Evolutionary conservation across 2,888 invertebrate species (phyloP).

Genomic region (Macrophya annulata): DNA sequence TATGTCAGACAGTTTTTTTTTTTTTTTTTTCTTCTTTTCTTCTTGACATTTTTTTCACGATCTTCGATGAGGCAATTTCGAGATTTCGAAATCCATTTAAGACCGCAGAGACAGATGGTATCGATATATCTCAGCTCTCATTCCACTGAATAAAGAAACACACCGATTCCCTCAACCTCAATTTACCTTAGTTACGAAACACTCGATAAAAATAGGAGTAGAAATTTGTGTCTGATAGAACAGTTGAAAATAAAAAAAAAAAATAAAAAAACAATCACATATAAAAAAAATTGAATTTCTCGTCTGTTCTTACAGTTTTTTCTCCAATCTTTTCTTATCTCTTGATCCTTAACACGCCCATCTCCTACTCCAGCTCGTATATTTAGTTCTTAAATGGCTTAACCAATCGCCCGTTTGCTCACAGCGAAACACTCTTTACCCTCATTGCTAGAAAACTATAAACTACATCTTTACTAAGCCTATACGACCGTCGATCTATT

Average conservation of each 20-base stretch:
- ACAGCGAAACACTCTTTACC: background rate
- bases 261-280: background rate
- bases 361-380: background rate
- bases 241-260: background rate
- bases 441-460: constrained; percentile 18
- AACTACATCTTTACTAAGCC: constrained; percentile 35
- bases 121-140: constrained; percentile 5
- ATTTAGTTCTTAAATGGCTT: background rate
- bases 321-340: background rate
- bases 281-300: background rate
- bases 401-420: background rate
- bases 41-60: background rate
- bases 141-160: background rate
- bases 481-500: constrained; percentile 30
- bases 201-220: background rate
- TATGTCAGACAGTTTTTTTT: background rate
- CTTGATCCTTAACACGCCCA: background rate
- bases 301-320: background rate
- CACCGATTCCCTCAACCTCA: background rate
- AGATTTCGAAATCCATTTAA: background rate
- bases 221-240: background rate
- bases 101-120: background rate
- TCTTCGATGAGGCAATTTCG: background rate
- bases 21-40: background rate
- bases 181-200: constrained; percentile 6